A percentile compares a stretch with the other conserved stretches of the same genome.
Conservation (phyloP, 2,113 vertebrate genomes). For the Cyanistes caeruleus region DNA sequence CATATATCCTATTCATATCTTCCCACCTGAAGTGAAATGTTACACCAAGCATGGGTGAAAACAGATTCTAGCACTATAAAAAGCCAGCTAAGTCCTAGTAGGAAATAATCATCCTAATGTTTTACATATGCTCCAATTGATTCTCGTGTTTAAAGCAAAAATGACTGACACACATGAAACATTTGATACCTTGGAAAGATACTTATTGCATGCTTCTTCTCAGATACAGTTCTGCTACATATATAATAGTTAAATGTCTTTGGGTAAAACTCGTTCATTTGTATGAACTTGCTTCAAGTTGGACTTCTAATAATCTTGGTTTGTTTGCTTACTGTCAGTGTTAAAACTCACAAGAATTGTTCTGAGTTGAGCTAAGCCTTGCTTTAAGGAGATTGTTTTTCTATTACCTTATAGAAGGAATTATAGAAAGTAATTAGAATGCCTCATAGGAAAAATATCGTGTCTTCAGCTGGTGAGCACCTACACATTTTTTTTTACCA, state of each 20-base stretch:
- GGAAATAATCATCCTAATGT: not conserved
- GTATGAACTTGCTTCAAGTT: not conserved
- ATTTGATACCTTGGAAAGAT: not conserved
- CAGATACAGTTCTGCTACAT: not conserved
- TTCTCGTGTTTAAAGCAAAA: not conserved
- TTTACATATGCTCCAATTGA: not conserved
- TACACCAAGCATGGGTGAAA: not conserved
- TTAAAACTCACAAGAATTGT: not conserved
- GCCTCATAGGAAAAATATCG: not conserved
- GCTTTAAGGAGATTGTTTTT: not conserved
- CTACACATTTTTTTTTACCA: not conserved
- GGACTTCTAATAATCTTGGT: not conserved
- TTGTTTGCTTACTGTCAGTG: not conserved
- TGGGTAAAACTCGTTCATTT: not conserved
- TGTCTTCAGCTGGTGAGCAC: not conserved
- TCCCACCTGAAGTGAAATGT: not conserved
- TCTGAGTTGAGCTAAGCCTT: not conserved
- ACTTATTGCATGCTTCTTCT: not conserved
- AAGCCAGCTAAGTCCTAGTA: not conserved
- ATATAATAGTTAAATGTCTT: not conserved
- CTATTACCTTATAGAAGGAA: not conserved
- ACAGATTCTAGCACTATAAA: not conserved
- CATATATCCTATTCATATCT: not conserved
- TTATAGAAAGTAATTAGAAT: not conserved
- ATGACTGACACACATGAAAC: not conserved